A percentile compares a stretch with the other conserved stretches of the same genome.
Conservation (phyloP, 2,797 vertebrate genomes). For the Squalus acanthias region DNA sequence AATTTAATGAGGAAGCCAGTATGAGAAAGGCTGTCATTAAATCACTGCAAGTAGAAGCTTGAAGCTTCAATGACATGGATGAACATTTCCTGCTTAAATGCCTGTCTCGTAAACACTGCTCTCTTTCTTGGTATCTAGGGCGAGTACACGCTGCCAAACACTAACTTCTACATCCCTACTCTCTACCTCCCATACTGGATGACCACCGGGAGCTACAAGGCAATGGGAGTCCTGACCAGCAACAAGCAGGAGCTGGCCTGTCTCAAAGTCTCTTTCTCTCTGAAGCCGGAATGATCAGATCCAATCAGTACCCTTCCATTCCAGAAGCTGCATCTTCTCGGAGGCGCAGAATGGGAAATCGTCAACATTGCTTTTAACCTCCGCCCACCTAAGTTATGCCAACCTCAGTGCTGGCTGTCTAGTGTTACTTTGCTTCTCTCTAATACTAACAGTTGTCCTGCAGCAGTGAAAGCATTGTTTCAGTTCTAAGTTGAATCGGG, state of each 20-base stretch:
- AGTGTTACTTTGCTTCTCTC: no score
- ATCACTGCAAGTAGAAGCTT: neutral
- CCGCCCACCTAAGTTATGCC: neutral
- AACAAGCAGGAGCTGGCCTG: neutral
- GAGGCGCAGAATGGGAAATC: neutral
- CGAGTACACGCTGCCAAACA: slow-evolving; percentile 34
- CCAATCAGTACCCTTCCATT: no score
- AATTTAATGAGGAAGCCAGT: neutral
- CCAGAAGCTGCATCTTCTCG: neutral
- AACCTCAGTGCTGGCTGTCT: neutral
- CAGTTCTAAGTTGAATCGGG: neutral
- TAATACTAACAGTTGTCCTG: neutral
- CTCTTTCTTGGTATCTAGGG: slow-evolving; percentile 23
- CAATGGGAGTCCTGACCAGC: neutral
- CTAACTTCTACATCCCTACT: slow-evolving; percentile 16
- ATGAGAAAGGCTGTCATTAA: neutral
- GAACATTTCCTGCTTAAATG: neutral
- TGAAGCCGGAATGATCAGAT: neutral
- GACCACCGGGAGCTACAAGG: slow-evolving; percentile 34
- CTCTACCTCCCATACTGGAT: slow-evolving; percentile 28
- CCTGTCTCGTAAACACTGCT: neutral
- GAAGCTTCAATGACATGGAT: neutral
- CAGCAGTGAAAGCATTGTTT: neutral
- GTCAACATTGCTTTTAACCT: neutral
- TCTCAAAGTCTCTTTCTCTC: slow-evolving; percentile 18